A percentile compares a stretch with the other conserved stretches of the same genome.
phyloP scores from a whole-genome alignment of 2,888 invertebrate genomes.

The Ormyrus rosae region DNA sequence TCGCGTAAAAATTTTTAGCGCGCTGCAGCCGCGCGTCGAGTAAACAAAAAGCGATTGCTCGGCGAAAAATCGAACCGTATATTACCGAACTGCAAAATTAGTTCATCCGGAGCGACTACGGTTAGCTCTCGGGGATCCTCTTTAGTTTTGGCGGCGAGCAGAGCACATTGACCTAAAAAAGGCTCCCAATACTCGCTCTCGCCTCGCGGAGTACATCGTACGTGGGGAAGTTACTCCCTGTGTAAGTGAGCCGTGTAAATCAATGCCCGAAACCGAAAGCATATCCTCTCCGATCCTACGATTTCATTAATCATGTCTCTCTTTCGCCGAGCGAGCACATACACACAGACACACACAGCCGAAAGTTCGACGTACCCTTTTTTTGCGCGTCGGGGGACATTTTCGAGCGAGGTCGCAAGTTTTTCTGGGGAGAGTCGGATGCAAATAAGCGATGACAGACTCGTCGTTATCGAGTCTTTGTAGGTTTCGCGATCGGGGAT shows the following conservation, averaged over 20 bases:
- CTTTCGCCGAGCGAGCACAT: background rate
- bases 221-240: background rate
- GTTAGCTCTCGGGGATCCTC: background rate
- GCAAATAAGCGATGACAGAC: no score
- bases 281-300: background rate
- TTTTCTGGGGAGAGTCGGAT: no score
- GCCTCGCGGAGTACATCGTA: conserved; percentile 29
- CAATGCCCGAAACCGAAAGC: conserved; percentile 24
- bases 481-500: no score
- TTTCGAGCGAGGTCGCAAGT: no score
- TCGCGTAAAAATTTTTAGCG: no score
- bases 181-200: background rate
- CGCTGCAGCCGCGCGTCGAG: background rate
- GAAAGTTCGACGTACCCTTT: conserved; percentile 25
- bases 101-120: background rate
- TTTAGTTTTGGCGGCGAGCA: conserved; percentile 22
- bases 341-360: no score
- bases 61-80: conserved; percentile 36
- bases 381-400: background rate
- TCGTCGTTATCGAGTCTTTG: no score
- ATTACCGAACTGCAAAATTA: conserved; percentile 37
- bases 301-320: conserved; percentile 43
- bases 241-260: conserved; percentile 28
- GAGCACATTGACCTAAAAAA: conserved; percentile 53
- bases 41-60: conserved; percentile 40